These are phyloP conservation scores for Andricus curvator DNA, from an alignment of 2,888 invertebrate species.

Conservation along the genomic window DNA sequence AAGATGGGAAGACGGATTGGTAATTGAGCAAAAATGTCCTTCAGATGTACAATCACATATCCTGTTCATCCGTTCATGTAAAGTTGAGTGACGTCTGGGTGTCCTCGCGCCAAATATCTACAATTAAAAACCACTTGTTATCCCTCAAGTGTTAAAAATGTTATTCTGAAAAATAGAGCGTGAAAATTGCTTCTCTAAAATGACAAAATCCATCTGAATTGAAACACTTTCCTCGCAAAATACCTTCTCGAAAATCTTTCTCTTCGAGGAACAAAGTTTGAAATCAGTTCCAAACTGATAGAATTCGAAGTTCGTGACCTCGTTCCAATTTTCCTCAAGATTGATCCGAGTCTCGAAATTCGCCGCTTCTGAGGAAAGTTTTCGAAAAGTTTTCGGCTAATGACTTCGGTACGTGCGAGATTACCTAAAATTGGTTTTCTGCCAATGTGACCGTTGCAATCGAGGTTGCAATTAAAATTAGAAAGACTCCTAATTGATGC, in stretches of 20 bases:
- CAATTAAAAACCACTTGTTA: slow-evolving; percentile 24
- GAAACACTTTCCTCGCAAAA: neutral
- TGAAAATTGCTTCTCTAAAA: neutral
- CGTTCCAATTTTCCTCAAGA: neutral
- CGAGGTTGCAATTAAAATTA: slow-evolving; percentile 28
- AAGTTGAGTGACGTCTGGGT: neutral
- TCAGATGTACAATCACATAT: neutral
- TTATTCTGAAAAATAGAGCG: neutral
- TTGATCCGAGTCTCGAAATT: neutral
- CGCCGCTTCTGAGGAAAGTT: neutral
- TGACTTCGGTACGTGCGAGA: neutral
- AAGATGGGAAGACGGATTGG: neutral
- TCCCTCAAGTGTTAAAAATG: neutral
- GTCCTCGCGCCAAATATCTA: slow-evolving; percentile 14
- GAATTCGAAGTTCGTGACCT: slow-evolving; percentile 6
- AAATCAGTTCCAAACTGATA: neutral
- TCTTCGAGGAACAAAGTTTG: neutral
- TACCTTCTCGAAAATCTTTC: neutral
- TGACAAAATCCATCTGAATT: neutral
- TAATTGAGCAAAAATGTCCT: slow-evolving; percentile 1
- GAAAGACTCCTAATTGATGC: slow-evolving; percentile 35
- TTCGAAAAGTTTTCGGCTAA: slow-evolving; percentile 19
- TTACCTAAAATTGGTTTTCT: slow-evolving; percentile 3
- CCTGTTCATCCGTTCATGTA: neutral
- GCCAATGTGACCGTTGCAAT: neutral